Conservation (phyloP, 2,888 invertebrate species). For the Muscina levida region DNA sequence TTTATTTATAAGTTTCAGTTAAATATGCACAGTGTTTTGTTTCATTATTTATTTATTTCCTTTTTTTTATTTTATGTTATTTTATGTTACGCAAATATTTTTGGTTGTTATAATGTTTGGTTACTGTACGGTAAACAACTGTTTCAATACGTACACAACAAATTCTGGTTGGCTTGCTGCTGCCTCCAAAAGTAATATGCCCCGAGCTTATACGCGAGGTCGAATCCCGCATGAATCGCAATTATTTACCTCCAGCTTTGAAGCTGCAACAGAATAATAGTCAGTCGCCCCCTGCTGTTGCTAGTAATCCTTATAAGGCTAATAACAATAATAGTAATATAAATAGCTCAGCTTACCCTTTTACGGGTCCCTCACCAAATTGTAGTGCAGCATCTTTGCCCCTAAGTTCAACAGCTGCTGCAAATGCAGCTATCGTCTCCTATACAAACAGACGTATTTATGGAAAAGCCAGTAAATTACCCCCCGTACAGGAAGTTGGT, state of each 20-base stretch:
- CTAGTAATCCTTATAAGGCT: constrained; percentile 65
- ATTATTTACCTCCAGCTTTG: constrained; percentile 87
- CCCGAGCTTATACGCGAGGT: constrained; percentile 94
- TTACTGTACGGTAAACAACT: constrained; percentile 51
- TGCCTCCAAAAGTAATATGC: constrained; percentile 86
- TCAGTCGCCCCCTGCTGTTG: constrained; percentile 74
- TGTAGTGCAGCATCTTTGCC: constrained; percentile 51
- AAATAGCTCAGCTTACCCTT: constrained; percentile 44
- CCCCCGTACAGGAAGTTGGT: constrained; percentile 90
- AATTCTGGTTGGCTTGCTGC: no score
- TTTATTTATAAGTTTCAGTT: constrained; percentile 13
- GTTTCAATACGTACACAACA: no score
- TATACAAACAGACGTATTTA: constrained; percentile 75
- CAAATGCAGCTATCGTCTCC: constrained; percentile 68
- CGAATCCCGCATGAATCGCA: constrained; percentile 91
- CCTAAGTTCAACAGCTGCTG: constrained; percentile 64
- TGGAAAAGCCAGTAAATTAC: constrained; percentile 79
- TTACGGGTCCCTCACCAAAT: constrained; percentile 38
- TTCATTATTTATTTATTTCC: no score
- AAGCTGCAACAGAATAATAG: constrained; percentile 81
- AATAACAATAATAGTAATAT: constrained; percentile 48
- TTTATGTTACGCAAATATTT: constrained; percentile 66
- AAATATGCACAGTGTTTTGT: not conserved
- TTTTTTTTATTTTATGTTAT: constrained; percentile 57
- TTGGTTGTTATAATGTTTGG: constrained; percentile 70